A percentile compares a stretch with the other conserved stretches of the same genome.
Conservation (phyloP, 2,888 invertebrate species). For the Drosophila tripunctata region DNA sequence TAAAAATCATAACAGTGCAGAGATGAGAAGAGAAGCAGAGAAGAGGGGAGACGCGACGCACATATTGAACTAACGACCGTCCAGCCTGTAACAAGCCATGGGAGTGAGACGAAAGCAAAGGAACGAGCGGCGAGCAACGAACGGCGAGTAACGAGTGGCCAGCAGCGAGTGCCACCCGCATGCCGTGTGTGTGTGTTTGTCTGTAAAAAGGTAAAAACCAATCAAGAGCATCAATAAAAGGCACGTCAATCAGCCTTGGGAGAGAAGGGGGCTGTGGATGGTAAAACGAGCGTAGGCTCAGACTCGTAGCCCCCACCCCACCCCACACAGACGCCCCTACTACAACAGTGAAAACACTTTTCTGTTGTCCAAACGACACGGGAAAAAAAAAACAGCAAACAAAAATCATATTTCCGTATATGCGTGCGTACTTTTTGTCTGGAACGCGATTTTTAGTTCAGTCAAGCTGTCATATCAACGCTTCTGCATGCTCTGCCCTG, state of each 20-base stretch:
- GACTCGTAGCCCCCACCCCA: slow-evolving; percentile 1
- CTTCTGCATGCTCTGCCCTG: slow-evolving; percentile 60
- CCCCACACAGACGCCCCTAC: background rate
- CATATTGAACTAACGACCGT: slow-evolving; percentile 81
- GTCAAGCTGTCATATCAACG: slow-evolving; percentile 79
- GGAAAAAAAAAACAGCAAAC: slow-evolving; percentile 16
- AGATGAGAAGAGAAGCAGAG: background rate
- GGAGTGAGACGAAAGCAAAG: background rate
- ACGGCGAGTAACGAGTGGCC: background rate
- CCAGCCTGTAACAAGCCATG: no score
- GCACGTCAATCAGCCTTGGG: slow-evolving; percentile 84
- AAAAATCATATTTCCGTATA: slow-evolving; percentile 68
- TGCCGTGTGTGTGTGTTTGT: slow-evolving; percentile 46
- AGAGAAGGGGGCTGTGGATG: no score
- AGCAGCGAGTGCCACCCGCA: slow-evolving; percentile 49
- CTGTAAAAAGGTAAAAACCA: slow-evolving; percentile 82
- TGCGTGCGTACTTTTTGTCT: slow-evolving; percentile 61
- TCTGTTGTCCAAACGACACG: slow-evolving; percentile 58
- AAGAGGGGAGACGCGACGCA: slow-evolving; percentile 37
- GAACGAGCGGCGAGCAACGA: background rate
- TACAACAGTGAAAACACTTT: background rate
- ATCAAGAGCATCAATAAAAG: slow-evolving; percentile 84
- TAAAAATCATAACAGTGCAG: slow-evolving; percentile 80
- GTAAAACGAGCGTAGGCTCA: slow-evolving; percentile 43
- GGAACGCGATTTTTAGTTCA: slow-evolving; percentile 71